These are phyloP conservation scores for Orius insidiosus DNA, from an alignment of 1,140 invertebrate species.

Conservation along the genomic window DNA sequence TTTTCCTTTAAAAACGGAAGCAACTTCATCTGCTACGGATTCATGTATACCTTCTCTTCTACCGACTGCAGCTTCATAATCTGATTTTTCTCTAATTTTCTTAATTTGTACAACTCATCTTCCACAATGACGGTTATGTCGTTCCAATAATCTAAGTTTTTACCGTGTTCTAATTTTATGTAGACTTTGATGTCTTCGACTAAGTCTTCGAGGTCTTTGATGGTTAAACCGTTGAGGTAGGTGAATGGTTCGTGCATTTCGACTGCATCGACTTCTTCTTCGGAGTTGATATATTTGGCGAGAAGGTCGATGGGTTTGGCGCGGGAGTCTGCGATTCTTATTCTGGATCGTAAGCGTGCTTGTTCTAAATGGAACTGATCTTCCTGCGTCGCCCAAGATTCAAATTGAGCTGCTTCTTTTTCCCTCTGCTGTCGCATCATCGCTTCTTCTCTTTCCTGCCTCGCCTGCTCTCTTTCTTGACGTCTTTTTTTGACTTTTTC, in stretches of 20 bases:
- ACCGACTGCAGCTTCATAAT: slow-evolving; percentile 44
- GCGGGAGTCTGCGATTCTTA: slow-evolving; percentile 86
- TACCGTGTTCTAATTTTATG: slow-evolving; percentile 66
- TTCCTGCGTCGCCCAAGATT: slow-evolving; percentile 88
- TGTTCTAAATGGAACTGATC: slow-evolving; percentile 85
- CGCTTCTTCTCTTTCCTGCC: slow-evolving; percentile 79
- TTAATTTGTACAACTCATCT: slow-evolving; percentile 80
- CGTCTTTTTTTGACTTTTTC: slow-evolving; percentile 72
- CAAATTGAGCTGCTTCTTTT: slow-evolving; percentile 87
- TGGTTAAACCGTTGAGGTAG: slow-evolving; percentile 78
- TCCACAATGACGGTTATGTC: slow-evolving; percentile 92
- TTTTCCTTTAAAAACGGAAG: slow-evolving; percentile 84
- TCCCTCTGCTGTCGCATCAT: slow-evolving; percentile 70
- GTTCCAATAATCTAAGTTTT: slow-evolving; percentile 89
- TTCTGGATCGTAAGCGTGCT: slow-evolving; percentile 73
- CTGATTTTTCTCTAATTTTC: slow-evolving; percentile 46
- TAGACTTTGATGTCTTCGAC: slow-evolving; percentile 92
- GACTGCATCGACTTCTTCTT: slow-evolving; percentile 78
- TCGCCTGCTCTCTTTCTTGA: slow-evolving; percentile 74
- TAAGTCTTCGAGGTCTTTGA: slow-evolving; percentile 91
- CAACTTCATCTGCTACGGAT: slow-evolving; percentile 79
- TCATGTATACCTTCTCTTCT: slow-evolving; percentile 85
- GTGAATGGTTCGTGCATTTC: slow-evolving; percentile 98
- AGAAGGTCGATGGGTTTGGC: slow-evolving; percentile 97
- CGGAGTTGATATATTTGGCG: slow-evolving; percentile 88